Base-by-base conservation (phyloP, 2,113 vertebrate genomes). In the Scomber scombrus region DNA sequence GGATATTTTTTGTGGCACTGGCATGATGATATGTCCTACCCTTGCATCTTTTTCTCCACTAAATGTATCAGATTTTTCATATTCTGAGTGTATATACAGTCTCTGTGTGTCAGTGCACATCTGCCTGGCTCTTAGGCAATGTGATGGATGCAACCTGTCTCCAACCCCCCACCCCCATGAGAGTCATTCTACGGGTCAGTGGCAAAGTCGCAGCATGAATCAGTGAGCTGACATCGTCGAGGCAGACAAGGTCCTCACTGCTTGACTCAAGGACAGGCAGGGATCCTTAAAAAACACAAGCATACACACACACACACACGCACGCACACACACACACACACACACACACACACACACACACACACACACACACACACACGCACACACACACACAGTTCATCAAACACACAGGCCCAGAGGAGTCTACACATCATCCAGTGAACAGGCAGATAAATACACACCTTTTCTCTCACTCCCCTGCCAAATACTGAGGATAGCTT, bases 101-200 rank as follows among this genome's bases (percentile, higher is more conserved):
- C 13, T 64, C 26, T 82, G 50, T 64, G 68, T 79, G 34, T 40
- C 54, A 63, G 45, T 73, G 51, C 64, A 69, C 71, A 65, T 81
- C 61, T 75, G 51, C 46, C 64, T 51, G 23, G 50, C 80, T 80
- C 71, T 76, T 68, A 45, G 74, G 72, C 54, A 21, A 52, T 45
- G 69, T 88, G 90, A 93, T 91, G 65, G 91, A 93, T 91, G 84
- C 69, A 70, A 58, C 65, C 75, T 86, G 90, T 84, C 89, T 84
- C 29, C 29, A 43, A 40, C 34, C 7, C 61, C 63, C 43, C 54
- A 70, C 52, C 61, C 65, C 49, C 52, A 40, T 2, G 81, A 85
- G 86, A 82, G 57, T 85, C 78, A 70, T 92, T 66, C 80, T 79
- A 80, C n/a, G 81, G 90, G 85, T 91, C 91, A 92, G 81, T 82